Conservation (phyloP, 30 jellyfish, hydroid and myxozoan species). For the Hydractinia echinata region DNA sequence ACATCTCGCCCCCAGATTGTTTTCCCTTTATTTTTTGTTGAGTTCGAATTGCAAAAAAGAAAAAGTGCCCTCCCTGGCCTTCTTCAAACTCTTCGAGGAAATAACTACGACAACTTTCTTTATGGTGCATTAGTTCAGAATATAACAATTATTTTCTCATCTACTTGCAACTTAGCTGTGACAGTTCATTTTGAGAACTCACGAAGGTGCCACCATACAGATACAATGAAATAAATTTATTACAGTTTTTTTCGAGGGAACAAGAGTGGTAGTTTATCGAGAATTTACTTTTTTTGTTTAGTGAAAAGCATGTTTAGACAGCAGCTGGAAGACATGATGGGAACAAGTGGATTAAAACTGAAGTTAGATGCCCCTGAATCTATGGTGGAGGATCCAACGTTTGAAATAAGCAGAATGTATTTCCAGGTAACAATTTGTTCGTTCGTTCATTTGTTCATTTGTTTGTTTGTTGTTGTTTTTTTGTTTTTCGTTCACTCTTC, state of each 20-base stretch:
- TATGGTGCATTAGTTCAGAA: too few relatives aligned
- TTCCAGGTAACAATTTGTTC: neutral
- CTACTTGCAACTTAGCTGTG: too few relatives aligned
- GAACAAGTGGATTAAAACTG: constrained; percentile 54
- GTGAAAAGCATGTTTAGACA: constrained; percentile 86
- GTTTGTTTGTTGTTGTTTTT: too few relatives aligned
- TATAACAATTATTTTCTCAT: too few relatives aligned
- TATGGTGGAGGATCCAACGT: constrained; percentile 74
- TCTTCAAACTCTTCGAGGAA: too few relatives aligned
- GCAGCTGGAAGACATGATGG: constrained; percentile 72
- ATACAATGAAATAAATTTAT: neutral
- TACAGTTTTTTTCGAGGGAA: neutral
- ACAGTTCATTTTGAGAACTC: neutral
- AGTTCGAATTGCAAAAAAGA: too few relatives aligned
- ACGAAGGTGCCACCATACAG: neutral
- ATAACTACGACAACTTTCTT: too few relatives aligned
- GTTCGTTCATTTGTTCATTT: too few relatives aligned
- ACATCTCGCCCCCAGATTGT: too few relatives aligned
- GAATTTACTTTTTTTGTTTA: constrained; percentile 4
- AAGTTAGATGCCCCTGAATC: constrained; percentile 75
- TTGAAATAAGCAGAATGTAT: constrained; percentile 56
- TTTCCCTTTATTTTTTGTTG: too few relatives aligned
- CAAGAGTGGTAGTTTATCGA: neutral
- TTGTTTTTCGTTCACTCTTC: too few relatives aligned
- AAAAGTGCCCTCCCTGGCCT: too few relatives aligned